Conservation (phyloP, 2,113 vertebrate genomes). For the Microcebus griseorufus region DNA sequence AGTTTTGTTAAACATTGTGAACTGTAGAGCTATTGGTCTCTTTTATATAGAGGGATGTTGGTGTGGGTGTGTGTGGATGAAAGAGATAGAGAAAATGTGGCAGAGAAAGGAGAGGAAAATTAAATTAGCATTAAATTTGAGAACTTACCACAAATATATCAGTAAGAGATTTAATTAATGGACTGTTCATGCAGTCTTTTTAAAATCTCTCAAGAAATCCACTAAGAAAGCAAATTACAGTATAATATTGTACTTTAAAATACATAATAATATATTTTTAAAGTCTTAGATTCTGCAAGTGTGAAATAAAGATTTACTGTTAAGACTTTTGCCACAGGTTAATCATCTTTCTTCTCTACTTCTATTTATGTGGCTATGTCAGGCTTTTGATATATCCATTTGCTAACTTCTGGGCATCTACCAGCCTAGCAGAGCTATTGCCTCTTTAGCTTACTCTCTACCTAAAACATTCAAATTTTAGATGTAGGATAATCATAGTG, state of each 20-base stretch:
- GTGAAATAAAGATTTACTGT: background rate
- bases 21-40: constrained; percentile 8
- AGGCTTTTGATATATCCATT: background rate
- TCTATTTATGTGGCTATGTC: background rate
- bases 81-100: background rate
- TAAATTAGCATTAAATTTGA: constrained; percentile 32
- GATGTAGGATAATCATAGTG: background rate
- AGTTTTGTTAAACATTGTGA: constrained; percentile 32
- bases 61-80: background rate
- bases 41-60: background rate
- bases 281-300: background rate
- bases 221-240: constrained; percentile 38
- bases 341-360: background rate
- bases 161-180: constrained; percentile 9
- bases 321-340: background rate
- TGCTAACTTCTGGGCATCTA: background rate
- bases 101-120: background rate
- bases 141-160: background rate
- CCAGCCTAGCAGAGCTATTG: background rate
- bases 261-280: background rate
- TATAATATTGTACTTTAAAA: background rate
- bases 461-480: background rate
- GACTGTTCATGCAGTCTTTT: background rate
- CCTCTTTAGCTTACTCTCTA: background rate
- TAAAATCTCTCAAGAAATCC: background rate